These are phyloP conservation scores for Picathartes gymnocephalus DNA, from an alignment of 2,113 vertebrate genomes.

Conservation along the genomic window DNA sequence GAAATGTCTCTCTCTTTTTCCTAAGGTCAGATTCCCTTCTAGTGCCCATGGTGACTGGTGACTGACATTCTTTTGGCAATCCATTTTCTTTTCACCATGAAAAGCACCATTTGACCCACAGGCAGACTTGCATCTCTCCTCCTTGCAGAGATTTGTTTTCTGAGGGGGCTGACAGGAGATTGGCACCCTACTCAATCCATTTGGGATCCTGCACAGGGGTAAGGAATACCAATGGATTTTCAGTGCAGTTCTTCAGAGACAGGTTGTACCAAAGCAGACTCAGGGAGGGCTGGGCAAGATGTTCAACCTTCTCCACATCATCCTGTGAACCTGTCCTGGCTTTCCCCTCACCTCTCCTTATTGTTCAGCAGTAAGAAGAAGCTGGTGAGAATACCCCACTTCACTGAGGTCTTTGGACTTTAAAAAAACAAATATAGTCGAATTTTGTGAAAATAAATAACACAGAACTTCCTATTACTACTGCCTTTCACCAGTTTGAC, in stretches of 20 bases:
- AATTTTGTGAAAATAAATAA: not conserved
- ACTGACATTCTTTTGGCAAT: not conserved
- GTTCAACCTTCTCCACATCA: not conserved
- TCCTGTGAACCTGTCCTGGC: not conserved
- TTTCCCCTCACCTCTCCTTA: not conserved
- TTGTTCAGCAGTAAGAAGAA: not conserved
- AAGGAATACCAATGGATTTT: not conserved
- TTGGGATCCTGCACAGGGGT: not conserved
- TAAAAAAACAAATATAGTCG: not conserved
- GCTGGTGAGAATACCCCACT: not conserved
- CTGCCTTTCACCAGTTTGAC: not conserved
- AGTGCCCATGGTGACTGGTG: not conserved
- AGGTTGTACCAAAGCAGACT: not conserved
- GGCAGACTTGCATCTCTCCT: not conserved
- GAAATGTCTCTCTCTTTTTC: not conserved
- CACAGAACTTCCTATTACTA: not conserved
- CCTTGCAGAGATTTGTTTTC: not conserved
- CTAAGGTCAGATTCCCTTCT: not conserved
- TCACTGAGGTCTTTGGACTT: not conserved
- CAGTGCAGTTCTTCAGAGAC: not conserved
- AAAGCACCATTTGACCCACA: not conserved
- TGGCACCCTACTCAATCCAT: not conserved
- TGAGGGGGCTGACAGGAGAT: not conserved
- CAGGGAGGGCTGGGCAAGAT: not conserved
- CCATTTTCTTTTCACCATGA: not conserved